phyloP scores from a whole-genome alignment of 2,797 vertebrate genomes.

The Danio albolineatus region DNA sequence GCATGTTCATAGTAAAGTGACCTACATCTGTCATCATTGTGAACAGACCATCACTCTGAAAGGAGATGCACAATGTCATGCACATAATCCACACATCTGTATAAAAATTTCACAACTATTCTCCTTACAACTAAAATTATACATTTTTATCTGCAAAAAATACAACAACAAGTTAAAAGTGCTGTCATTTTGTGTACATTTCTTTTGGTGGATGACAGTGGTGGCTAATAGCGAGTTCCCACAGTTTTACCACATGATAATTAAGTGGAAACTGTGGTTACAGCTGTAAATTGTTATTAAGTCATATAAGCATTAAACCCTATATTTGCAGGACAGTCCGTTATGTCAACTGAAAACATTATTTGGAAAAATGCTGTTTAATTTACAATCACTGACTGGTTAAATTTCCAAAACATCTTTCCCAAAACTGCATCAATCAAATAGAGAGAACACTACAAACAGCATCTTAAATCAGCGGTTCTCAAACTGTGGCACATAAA shows the following conservation, averaged over 20 bases:
- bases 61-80: conserved; percentile 3
- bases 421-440: conserved; percentile 14
- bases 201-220: neutral
- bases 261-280: conserved; percentile 30
- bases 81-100: conserved; percentile 1
- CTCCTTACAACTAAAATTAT: neutral
- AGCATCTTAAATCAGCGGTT: neutral
- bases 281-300: neutral
- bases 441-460: neutral
- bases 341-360: conserved; percentile 1
- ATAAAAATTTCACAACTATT: too few species aligned
- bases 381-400: neutral
- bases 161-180: neutral
- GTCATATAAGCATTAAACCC: neutral
- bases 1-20: conserved; percentile 32
- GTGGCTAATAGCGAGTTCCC: neutral
- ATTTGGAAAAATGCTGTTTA: neutral
- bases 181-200: neutral
- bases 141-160: neutral
- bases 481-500: neutral
- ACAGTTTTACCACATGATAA: conserved; percentile 9
- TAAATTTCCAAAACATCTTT: conserved; percentile 1
- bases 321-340: neutral
- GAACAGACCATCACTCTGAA: conserved; percentile 9
- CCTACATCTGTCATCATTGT: conserved; percentile 39